Evolutionary conservation across 2,888 invertebrate genomes (phyloP), one percentile per base, ranked within the genome.

Genomic region (Anodontia alba): DNA sequence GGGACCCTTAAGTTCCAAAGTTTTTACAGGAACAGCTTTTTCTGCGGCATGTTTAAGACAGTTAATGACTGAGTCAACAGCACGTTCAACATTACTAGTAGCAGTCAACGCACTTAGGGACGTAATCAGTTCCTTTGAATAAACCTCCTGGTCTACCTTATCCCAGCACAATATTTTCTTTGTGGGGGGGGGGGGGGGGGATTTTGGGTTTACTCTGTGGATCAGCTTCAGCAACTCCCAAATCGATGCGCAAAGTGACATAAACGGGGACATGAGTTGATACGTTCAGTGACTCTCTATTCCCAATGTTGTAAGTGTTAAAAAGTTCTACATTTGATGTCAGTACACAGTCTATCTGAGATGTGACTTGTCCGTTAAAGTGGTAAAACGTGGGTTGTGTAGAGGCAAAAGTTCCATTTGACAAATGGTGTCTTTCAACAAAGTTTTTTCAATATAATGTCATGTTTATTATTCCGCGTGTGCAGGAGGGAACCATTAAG

Each of bases 281-380:
- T n/a, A 51, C 51, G n/a, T 51, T 51, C 51, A 51, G 51, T 12
- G 51, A 51, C n/a, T 51, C 51, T 51, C 51, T 51, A 51, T 51
- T 51, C 51, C 7, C 23, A 51, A 51, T 20, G n/a, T 8, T 51
- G 20, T 51, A 51, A 17, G 51, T 51, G 23, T 12, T 17, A 51
- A 51, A 51, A n/a, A 51, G 15, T 51, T 51, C 20, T 51, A n/a
- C 20, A 51, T 51, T n/a, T 51, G 20, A 20, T n/a, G 20, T n/a
- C 51, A 51, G 51, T 51, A 51, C 23, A n/a, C n/a, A 51, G 51
- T 51, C 51, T n/a, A 51, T 51, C 23, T 51, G 51, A 12, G 51
- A 51, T n/a, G 51, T 51, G 51, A 51, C 51, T 51, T 17, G 7
- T 51, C 51, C 51, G 51, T 51, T 51, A n/a, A 51, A 51, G 51